Base-by-base conservation (phyloP, 2,797 vertebrate genomes). In the Lepilemur ruficaudatus region DNA sequence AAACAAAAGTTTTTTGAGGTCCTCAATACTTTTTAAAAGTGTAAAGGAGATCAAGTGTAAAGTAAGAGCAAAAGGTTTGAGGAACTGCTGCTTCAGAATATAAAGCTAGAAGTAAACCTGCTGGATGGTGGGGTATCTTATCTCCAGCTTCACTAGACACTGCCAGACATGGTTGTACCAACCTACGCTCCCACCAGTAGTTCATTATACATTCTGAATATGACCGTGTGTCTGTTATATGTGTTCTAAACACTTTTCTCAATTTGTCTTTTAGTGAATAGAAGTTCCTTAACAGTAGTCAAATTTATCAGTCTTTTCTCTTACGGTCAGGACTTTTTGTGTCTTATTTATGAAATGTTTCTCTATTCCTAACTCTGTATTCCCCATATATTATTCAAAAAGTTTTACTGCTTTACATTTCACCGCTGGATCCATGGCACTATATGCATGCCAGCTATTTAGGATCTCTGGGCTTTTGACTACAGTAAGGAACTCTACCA, bases 1-100 rank as follows among this genome's bases (percentile, higher is more conserved):
- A 92, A 95, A 87, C 13, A n/a, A 73, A 95, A 90, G 52, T 83
- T 91, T 46, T 89, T 43, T 86, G 70, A 95, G 72, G 35, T 61
- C 35, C 25, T 94, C 41, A 18, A 69, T 72, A 75, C 61, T 41
- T 81, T 81, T 88, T 81, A 23, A 90, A 95, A 90, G 55, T 52
- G 18, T 70, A 50, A 72, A 22, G 46, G 22, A 65, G n/a, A 63
- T 32, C 43, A 69, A 89, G 41, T n/a, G 11, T 57, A 55, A 50
- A 86, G 79, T 46, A 48, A 94, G 63, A 79, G 65, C 10, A 65
- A 61, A 67, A 69, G 32, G 48, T 93, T 18, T 57, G 50, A 80
- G 52, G 57, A 89, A 65, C 63, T 65, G 43, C 5, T 84, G 63
- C n/a, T 48, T 28, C 6, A 69, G 4, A 28, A 55, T 48, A 50